Base-by-base conservation (phyloP, 2,888 invertebrate species). In the Allophyes oxyacanthae region DNA sequence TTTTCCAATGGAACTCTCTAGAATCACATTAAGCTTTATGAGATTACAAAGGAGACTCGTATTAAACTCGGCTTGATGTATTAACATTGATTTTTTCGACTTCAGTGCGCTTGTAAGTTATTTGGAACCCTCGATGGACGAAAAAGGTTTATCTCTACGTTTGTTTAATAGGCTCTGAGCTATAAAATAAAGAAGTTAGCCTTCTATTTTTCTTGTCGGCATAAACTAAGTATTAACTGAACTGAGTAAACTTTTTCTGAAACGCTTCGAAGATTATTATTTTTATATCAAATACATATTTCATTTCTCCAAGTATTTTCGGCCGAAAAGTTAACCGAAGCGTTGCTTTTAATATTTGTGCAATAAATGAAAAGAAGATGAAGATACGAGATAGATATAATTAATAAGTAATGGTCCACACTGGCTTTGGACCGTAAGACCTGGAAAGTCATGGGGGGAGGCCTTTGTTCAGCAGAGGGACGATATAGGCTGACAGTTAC, bases 41-140 rank as follows among this genome's bases (percentile, higher is more conserved):
- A 41, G 69, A 56, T 69, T 69, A 73, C 69, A 70, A 70, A 56
- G 37, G 70, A 56, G 49, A 56, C 52, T 66, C 64, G 69, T 69
- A 70, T 69, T 73, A 69, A 71, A 60, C 48, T 56, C 56, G 13
- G 40, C 43, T 54, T 69, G 59, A 69, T 63, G 59, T 69, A 71
- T 69, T 73, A 60, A 60, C 74, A 73, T 69, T 64, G 69, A 71
- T 71, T 69, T 69, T 68, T 48, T 63, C 38, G 49, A 58, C 54
- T 73, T 59, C 30, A 32, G 56, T 59, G 49, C 46, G 64, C 58
- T 48, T 13, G 53, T 54, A 52, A 56, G 51, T 63, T 72, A 53
- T 55, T 69, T 68, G 53, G 43, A 43, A 68, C 45, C 57, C 44
- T 42, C 42, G 40, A 40, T 48, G 36, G 38, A 28, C 13, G 48